phyloP scores from a whole-genome alignment of 2,113 vertebrate genomes.

The Phylloscopus whistleri region DNA sequence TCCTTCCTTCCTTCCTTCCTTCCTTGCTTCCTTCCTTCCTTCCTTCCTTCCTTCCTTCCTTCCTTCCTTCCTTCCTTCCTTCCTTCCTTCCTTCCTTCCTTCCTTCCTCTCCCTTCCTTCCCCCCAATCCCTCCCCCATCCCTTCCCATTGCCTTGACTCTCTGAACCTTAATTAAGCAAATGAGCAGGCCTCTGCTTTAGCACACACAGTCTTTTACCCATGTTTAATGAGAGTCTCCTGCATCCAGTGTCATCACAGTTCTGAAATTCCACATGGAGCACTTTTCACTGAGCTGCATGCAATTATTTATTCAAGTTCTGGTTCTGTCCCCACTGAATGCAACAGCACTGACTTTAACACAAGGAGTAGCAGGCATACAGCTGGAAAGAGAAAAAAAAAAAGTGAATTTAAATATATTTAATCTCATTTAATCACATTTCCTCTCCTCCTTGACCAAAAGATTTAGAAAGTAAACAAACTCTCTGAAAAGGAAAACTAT shows the following conservation, averaged over 20 bases:
- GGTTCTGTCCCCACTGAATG: neutral
- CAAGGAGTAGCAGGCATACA: neutral
- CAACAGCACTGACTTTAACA: neutral
- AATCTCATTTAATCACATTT: slow-evolving; percentile 37
- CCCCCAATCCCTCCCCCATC: neutral
- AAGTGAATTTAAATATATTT: neutral
- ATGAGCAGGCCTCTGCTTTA: neutral
- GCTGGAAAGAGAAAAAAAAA: neutral
- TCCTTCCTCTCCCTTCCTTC: neutral
- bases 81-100: neutral
- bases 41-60: neutral
- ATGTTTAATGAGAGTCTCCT: neutral
- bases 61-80: neutral
- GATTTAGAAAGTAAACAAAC: slow-evolving; percentile 17
- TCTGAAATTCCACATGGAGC: neutral
- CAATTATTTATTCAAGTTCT: neutral
- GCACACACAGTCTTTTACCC: neutral
- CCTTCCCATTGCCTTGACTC: neutral
- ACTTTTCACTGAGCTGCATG: neutral
- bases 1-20: neutral
- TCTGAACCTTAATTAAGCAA: neutral
- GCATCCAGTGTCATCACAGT: neutral
- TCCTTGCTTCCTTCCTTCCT: neutral
- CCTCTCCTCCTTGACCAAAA: neutral
- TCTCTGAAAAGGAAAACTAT: neutral